These are phyloP conservation scores for Oenanthe oenanthe DNA, from an alignment of 2,113 vertebrate genomes.

Conservation along the genomic window DNA sequence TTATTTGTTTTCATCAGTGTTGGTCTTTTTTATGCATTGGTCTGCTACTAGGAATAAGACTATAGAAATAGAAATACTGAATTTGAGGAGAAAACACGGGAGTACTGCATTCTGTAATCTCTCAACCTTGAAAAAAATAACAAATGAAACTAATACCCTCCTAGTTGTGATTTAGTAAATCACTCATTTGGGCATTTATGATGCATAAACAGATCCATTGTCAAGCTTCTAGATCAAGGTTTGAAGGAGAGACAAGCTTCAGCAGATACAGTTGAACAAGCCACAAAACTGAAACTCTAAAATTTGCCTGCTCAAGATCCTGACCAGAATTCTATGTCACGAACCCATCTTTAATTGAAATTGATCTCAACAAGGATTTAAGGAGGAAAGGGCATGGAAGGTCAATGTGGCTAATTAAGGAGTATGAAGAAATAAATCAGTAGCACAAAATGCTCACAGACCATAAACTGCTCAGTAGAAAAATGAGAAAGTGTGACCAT, in stretches of 20 bases:
- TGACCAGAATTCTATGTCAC: not conserved
- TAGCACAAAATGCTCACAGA: not conserved
- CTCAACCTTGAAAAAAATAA: not conserved
- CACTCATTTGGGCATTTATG: not conserved
- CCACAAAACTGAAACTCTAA: not conserved
- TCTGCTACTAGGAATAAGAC: not conserved
- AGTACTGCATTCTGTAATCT: not conserved
- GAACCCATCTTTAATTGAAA: not conserved
- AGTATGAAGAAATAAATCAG: not conserved
- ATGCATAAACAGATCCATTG: not conserved
- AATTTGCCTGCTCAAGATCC: not conserved
- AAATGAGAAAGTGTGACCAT: not conserved
- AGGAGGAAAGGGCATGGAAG: not conserved
- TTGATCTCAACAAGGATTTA: not conserved
- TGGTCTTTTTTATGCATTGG: not conserved
- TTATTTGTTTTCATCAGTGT: not conserved
- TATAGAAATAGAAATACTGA: not conserved
- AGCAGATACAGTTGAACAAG: not conserved
- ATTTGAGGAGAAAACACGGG: not conserved
- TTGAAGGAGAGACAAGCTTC: not conserved
- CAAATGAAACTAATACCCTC: not conserved
- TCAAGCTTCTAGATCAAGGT: not conserved
- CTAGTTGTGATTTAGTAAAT: not conserved
- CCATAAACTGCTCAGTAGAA: not conserved
- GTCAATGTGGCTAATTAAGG: not conserved